Base-by-base conservation (phyloP, 2,113 vertebrate species). In the Cathartes aura region DNA sequence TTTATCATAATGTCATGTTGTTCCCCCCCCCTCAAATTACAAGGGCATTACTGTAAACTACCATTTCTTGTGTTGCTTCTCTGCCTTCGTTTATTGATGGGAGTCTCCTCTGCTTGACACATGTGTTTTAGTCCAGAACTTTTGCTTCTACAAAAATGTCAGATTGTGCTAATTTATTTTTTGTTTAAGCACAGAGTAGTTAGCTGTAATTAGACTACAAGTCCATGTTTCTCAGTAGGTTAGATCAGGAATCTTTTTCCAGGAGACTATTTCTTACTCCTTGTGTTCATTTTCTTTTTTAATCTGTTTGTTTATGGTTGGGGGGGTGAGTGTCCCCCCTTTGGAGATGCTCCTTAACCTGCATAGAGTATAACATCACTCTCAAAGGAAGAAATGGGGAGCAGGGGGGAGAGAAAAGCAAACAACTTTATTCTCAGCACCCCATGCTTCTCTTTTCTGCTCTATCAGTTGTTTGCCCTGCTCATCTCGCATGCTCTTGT, bases 401-500 rank as follows among this genome's bases (percentile, higher is more conserved):
- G 26, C 23, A 5, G 30, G 23, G 2, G 8, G 2, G 5, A 38
- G 27, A 53, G 13, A 47, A 12, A 60, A 78, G 30, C 22, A 60
- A 95, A 75, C 4, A 45, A 34, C 34, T 38, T 75, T 38, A 6
- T 68, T 56, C 27, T 68, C 23, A 50, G 19, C 6, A 59, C 7
- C 15, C 2, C 5, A 11, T 23, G 15, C 11, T 72, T 92, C 14
- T 56, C 11, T 91, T 52, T 36, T 47, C 60, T 84, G 36, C 13
- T 5, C 32, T 60, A 20, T 15, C 0, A 0, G 36, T 36, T 79
- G 38, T 26, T 88, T 66, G 38, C 8, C 19, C 29, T 55, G 15
- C 36, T 64, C 18, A 52, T 64, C 53, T 72, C 0, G 0, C 11
- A 26, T 10, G 18, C 22, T 4, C 1, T 38, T 79, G 89, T 38